Percentiles rank a stretch among this genome's conserved stretches.
Conservation (phyloP, 2,113 vertebrate genomes). For the Stegastes partitus region DNA sequence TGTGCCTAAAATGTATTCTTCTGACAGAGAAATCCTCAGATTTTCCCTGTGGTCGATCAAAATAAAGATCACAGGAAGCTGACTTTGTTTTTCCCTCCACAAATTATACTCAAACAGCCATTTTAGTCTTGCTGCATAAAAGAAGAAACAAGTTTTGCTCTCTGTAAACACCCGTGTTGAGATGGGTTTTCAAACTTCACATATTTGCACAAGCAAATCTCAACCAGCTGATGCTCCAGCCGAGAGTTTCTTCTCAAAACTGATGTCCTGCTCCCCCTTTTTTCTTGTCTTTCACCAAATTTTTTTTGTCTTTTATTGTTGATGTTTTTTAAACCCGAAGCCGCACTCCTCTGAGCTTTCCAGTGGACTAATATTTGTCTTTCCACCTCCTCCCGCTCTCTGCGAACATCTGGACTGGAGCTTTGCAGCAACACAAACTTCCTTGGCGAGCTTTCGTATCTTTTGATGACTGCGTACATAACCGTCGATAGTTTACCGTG, state of each 20-base stretch:
- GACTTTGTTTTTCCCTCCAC: slow-evolving; percentile 51
- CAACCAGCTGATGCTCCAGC: slow-evolving; percentile 7
- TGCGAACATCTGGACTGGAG: slow-evolving; percentile 80
- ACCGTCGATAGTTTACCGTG: slow-evolving; percentile 65
- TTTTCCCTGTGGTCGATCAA: slow-evolving; percentile 41
- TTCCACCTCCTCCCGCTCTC: slow-evolving; percentile 73
- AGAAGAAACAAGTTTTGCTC: slow-evolving; percentile 20
- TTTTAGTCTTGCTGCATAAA: slow-evolving; percentile 35
- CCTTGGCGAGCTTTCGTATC: slow-evolving; percentile 53
- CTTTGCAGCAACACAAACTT: slow-evolving; percentile 73
- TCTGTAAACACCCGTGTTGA: slow-evolving; percentile 8
- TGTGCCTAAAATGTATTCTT: slow-evolving; percentile 4
- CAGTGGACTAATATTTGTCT: slow-evolving; percentile 86
- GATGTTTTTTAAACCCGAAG: slow-evolving; percentile 64
- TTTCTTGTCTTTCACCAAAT: slow-evolving; percentile 31
- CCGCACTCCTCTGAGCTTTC: slow-evolving; percentile 70
- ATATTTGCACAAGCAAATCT: slow-evolving; percentile 21
- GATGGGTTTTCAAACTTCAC: slow-evolving; percentile 10
- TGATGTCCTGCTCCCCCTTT: neutral
- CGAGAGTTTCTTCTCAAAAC: slow-evolving; percentile 9
- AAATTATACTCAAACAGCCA: slow-evolving; percentile 55
- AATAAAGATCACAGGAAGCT: slow-evolving; percentile 34
- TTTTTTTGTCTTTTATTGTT: slow-evolving; percentile 65
- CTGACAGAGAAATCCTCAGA: slow-evolving; percentile 1
- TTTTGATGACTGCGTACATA: slow-evolving; percentile 64